Evolutionary conservation across 2,888 invertebrate genomes (phyloP).

Genomic region (Adelphocoris suturalis): DNA sequence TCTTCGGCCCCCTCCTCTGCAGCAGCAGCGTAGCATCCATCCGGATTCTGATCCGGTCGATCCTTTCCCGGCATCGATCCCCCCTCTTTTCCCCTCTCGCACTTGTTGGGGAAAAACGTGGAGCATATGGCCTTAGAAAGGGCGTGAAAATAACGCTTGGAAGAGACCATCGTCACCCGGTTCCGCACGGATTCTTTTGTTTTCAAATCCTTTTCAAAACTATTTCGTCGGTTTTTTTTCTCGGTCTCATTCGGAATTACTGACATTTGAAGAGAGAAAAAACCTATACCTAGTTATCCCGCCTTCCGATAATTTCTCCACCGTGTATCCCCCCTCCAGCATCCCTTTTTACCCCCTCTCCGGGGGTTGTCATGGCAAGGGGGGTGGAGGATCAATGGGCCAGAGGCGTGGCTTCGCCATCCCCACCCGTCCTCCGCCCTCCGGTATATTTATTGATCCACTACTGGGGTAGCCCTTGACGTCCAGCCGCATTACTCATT

Average conservation of each 20-base stretch:
- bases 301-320: not conserved
- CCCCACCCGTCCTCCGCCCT: constrained; percentile 35
- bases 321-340: constrained; percentile 16
- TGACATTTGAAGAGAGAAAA: not conserved
- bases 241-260: not conserved
- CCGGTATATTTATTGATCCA: constrained; percentile 67
- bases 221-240: constrained; percentile 17
- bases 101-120: constrained; percentile 37
- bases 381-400: constrained; percentile 64
- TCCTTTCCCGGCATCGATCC: not conserved
- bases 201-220: constrained; percentile 1
- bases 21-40: not conserved
- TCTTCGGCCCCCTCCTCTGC: constrained; percentile 30
- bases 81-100: not conserved
- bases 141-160: constrained; percentile 25
- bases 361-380: not conserved
- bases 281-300: not conserved
- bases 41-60: constrained; percentile 27
- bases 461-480: constrained; percentile 56
- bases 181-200: not conserved
- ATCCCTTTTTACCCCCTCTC: not conserved
- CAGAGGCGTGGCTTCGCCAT: constrained; percentile 54
- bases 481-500: constrained; percentile 69
- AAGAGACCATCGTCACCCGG: not conserved
- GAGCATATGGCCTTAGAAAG: constrained; percentile 19